Conservation (phyloP, 1,140 invertebrate genomes). For the Aphelenchoides fujianensis region DNA sequence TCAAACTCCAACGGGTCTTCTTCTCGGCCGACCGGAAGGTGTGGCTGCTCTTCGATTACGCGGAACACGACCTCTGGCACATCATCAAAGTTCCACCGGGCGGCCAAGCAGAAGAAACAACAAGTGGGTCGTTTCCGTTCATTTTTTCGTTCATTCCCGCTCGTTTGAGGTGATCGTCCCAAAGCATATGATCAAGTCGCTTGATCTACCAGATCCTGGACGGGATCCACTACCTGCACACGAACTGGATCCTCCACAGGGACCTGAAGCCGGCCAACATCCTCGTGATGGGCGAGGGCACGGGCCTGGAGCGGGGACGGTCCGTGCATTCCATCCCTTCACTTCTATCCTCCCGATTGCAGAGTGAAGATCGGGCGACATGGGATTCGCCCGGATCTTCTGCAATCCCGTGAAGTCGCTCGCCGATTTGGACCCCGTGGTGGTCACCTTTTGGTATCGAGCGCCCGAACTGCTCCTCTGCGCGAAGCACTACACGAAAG, state of each 20-base stretch:
- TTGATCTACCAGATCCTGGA: slow-evolving; percentile 96
- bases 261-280: slow-evolving; percentile 99
- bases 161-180: slow-evolving; percentile 76
- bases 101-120: slow-evolving; percentile 96
- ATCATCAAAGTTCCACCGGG: slow-evolving; percentile 98
- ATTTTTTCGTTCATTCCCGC: too few relatives aligned
- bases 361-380: slow-evolving; percentile 75
- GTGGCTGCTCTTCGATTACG: slow-evolving; percentile 97
- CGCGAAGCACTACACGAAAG: slow-evolving; percentile 85
- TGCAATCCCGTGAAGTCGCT: slow-evolving; percentile 96
- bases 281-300: slow-evolving; percentile 96
- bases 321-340: slow-evolving; percentile 66
- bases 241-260: slow-evolving; percentile 97
- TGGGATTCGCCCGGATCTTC: slow-evolving; percentile 99
- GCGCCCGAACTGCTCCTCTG: slow-evolving; percentile 93
- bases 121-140: slow-evolving; percentile 64
- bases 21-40: slow-evolving; percentile 75
- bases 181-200: slow-evolving; percentile 95
- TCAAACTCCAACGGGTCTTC: slow-evolving; percentile 83
- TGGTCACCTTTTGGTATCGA: slow-evolving; percentile 99
- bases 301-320: slow-evolving; percentile 76
- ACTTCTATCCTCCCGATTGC: not conserved
- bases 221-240: slow-evolving; percentile 98
- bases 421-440: slow-evolving; percentile 95
- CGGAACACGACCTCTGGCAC: slow-evolving; percentile 99